Percentiles rank a stretch among this genome's conserved stretches.
These are phyloP conservation scores for Acanthosepion esculentum DNA, from an alignment of 2,888 invertebrate genomes.

Conservation along the genomic window DNA sequence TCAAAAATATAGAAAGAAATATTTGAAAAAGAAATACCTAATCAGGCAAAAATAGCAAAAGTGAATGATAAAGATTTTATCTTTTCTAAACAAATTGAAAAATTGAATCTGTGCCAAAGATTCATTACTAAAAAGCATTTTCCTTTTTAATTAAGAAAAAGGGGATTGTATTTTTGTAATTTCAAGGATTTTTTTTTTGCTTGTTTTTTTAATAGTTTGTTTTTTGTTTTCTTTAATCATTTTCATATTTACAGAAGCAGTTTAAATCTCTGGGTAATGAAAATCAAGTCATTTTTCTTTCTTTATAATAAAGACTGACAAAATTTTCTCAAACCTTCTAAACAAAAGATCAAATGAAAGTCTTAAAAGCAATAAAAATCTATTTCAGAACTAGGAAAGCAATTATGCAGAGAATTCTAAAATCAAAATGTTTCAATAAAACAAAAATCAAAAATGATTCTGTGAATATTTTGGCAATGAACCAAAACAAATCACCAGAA, in stretches of 20 bases:
- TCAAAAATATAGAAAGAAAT: too few species aligned
- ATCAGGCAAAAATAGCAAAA: too few species aligned
- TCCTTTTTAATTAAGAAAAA: background rate
- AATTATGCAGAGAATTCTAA: background rate
- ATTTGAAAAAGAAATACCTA: too few species aligned
- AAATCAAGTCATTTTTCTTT: background rate
- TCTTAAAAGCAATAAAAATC: background rate
- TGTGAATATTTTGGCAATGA: background rate
- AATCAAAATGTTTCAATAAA: background rate
- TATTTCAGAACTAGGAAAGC: conserved; percentile 8
- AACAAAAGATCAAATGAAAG: background rate
- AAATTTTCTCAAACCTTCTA: background rate
- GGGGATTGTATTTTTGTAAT: background rate
- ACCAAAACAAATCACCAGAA: background rate
- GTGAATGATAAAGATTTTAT: too few species aligned
- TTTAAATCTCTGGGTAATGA: background rate
- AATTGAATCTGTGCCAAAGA: too few species aligned
- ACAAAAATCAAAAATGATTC: background rate
- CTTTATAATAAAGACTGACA: background rate
- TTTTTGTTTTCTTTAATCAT: background rate
- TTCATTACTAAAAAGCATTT: background rate
- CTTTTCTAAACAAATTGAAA: too few species aligned
- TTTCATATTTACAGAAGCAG: background rate
- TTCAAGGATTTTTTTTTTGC: background rate
- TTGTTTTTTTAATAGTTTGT: background rate